These are phyloP conservation scores for Rhimphoctona megacephalus DNA, from an alignment of 2,888 invertebrate genomes.

Conservation along the genomic window DNA sequence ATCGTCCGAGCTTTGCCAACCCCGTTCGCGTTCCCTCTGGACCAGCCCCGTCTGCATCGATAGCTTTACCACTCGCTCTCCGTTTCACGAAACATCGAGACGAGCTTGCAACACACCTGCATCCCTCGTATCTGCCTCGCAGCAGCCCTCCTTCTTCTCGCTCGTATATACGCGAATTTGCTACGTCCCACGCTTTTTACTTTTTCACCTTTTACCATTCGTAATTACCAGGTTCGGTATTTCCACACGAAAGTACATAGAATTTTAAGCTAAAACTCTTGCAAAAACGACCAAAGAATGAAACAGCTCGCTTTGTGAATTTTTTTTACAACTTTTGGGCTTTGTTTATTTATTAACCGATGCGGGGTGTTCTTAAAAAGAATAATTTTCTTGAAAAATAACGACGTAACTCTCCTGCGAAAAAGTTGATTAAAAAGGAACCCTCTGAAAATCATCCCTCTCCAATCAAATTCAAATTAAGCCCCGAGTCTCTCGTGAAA, in stretches of 20 bases:
- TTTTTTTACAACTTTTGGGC: too few relatives aligned
- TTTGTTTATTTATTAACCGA: too few relatives aligned
- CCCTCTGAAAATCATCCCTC: too few relatives aligned
- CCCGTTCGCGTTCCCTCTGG: slow-evolving; percentile 46
- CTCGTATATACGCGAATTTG: neutral
- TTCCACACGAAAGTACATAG: too few relatives aligned
- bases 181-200: neutral
- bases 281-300: too few relatives aligned
- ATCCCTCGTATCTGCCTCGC: slow-evolving; percentile 26
- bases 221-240: neutral
- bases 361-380: too few relatives aligned
- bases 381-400: too few relatives aligned
- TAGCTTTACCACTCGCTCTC: neutral
- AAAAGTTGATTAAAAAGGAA: too few relatives aligned
- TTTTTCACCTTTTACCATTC: neutral
- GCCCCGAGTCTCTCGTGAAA: neutral
- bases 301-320: too few relatives aligned
- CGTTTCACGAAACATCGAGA: slow-evolving; percentile 1
- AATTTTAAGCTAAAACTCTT: too few relatives aligned
- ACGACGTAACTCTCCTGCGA: too few relatives aligned
- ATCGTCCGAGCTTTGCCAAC: slow-evolving; percentile 69
- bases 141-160: neutral
- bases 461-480: neutral
- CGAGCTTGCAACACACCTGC: slow-evolving; percentile 48
- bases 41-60: slow-evolving; percentile 59